Base-by-base conservation (phyloP, 2,888 invertebrate genomes). In the Abrostola tripartita region DNA sequence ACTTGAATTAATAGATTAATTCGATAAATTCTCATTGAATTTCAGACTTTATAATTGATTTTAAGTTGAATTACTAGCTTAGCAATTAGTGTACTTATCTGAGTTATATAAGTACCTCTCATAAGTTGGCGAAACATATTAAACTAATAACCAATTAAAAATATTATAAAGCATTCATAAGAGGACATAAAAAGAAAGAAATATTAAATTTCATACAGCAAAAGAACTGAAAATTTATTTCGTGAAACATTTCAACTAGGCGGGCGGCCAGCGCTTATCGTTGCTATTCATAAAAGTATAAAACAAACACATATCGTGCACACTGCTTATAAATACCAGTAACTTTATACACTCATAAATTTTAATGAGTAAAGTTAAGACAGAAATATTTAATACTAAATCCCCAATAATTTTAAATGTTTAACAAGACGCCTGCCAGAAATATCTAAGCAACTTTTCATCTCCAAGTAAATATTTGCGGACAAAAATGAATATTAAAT, bases 351-450 rank as follows among this genome's bases (percentile, higher is more conserved):
- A 47, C 14, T 14, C 24, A 47, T 9, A 44, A 44, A 47, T 47
- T 47, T 47, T 24, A 47, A 47, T 47, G 44, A 47, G 9, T 24
- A 47, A 47, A 47, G 44, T 47, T 47, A 24, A 47, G 24, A 47
- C 6, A 7, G 2, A 44, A 44, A 44, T 14, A 44, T 44, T 44
- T 5, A 44, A n/a, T 14, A 44, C 44, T 47, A 9, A 47, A 47
- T 24, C 24, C n/a, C 5, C 8, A 49, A 14, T 1, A n/a, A 5
- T 11, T 37, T 10, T 35, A 14, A 10, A 6, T 1, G 14, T 14
- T 11, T 8, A 12, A 38, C 24, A 4, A 24, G 24, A 53, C 35
- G 54, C 61, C 75, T 72, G 47, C 8, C 8, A 49, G 58, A 66
- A 58, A 52, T 51, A 47, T 51, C 0, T 7, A 6, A 63, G 50